phyloP scores from a whole-genome alignment of 2,797 vertebrate genomes.

The Florisuga fusca region DNA sequence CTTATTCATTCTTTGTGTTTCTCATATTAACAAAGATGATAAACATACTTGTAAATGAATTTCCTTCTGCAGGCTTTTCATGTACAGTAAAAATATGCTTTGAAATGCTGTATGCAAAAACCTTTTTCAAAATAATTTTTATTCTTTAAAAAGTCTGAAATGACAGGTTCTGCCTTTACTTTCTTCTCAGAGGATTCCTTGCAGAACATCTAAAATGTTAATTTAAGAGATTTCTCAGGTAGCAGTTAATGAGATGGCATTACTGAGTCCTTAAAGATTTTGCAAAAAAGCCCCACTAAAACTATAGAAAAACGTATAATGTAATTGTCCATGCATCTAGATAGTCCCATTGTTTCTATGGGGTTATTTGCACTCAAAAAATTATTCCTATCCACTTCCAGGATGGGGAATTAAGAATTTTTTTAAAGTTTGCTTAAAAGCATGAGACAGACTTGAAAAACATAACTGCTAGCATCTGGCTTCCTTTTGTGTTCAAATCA shows the following conservation, averaged over 20 bases:
- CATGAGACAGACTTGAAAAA: background rate
- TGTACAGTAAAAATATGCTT: background rate
- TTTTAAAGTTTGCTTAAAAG: background rate
- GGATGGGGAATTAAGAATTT: background rate
- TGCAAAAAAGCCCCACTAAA: too few species aligned
- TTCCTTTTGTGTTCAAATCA: background rate
- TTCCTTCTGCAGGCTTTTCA: background rate
- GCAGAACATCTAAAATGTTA: background rate
- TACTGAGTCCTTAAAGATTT: background rate
- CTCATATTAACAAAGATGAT: background rate
- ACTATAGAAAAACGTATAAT: accelerated
- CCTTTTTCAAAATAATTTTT: constrained; percentile 29
- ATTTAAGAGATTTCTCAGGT: background rate
- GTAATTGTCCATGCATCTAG: background rate
- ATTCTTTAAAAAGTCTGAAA: background rate
- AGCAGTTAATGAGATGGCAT: background rate
- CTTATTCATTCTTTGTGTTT: background rate
- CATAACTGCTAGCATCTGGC: background rate
- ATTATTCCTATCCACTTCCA: background rate
- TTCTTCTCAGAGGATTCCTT: background rate
- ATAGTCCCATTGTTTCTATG: background rate
- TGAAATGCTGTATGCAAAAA: background rate
- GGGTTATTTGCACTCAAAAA: background rate
- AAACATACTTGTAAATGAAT: background rate
- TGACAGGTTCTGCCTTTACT: background rate